Base-by-base conservation (phyloP, 2,113 vertebrate species). In the Cariama cristata region DNA sequence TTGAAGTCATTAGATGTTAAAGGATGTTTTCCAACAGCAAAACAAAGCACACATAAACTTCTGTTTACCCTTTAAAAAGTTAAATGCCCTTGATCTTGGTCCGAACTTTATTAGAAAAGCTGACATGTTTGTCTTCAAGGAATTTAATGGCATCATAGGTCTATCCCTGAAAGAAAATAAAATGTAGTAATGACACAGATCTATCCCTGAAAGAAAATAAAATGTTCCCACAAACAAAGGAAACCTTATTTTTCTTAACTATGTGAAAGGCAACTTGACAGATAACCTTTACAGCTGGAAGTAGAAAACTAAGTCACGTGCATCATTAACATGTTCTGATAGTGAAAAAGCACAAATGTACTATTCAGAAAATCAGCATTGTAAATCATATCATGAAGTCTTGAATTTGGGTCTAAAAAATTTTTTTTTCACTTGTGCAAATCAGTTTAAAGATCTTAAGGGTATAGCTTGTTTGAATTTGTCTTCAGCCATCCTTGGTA, bases 381-480 rank as follows among this genome's bases (percentile, higher is more conserved):
- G 98, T 75, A 97, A 73, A 63, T 40, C 80, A 15, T 63, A 97
- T 22, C 83, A 93, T 11, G 97, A 97, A 47, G 97, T 98, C 62
- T 94, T 99, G 60, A 91, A 97, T 68, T 97, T 98, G 42, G 98
- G 97, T 81, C 95, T 96, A 63, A 99, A 99, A 75, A 98, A 98
- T 90, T 90, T 98, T n/a, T 98, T 99, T 66, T 98, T 98, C 81
- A 98, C 99, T 93, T 96, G 97, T 45, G 96, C 95, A 58, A 35
- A 98, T 44, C 97, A 96, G 11, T 98, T 99, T 88, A 49, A 90
- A 21, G 91, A 81, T 5, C 98, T 97, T 83, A 90, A 77, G 20
- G 79, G 98, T 60, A 97, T 98, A 49, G 92, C 96, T 45, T 99
- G 98, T 88, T 98, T 99, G 26, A 98, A 98, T 90, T 98, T 99